phyloP scores from a whole-genome alignment of 2,113 vertebrate species.

The Cairina moschata region DNA sequence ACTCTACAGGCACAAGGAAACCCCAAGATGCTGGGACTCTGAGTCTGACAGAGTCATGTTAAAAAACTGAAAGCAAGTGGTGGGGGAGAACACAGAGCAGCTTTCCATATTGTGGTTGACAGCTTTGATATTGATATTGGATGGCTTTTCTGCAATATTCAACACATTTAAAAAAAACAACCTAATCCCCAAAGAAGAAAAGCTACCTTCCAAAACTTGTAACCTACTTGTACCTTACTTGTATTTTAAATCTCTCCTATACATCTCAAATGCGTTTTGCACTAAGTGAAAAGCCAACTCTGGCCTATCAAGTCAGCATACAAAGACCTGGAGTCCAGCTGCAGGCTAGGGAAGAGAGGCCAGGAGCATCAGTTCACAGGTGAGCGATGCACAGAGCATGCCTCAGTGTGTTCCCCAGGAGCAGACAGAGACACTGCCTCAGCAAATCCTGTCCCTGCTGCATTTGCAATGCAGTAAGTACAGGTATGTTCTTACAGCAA shows the following conservation, averaged over 20 bases:
- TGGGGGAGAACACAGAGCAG: neutral
- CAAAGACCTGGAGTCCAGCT: neutral
- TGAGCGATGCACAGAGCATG: fast-evolving
- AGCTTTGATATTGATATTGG: neutral
- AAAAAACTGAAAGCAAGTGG: neutral
- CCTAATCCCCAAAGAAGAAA: neutral
- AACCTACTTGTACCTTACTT: neutral
- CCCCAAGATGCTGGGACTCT: neutral
- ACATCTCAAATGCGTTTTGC: neutral
- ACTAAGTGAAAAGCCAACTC: neutral
- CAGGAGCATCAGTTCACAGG: fast-evolving
- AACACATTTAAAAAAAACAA: neutral
- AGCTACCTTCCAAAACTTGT: neutral
- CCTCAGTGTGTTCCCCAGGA: neutral
- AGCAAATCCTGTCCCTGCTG: neutral
- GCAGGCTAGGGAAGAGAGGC: neutral
- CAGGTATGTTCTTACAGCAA: neutral
- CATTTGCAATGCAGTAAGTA: neutral
- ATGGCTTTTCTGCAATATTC: neutral
- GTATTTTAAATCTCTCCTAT: neutral
- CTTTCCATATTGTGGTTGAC: neutral
- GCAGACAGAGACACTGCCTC: neutral
- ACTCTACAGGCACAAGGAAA: neutral
- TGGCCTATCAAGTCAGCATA: neutral
- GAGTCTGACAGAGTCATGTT: neutral